Evolutionary conservation across 2,797 vertebrate genomes (phyloP).

Genomic region (Orientallactaga sibirica): DNA sequence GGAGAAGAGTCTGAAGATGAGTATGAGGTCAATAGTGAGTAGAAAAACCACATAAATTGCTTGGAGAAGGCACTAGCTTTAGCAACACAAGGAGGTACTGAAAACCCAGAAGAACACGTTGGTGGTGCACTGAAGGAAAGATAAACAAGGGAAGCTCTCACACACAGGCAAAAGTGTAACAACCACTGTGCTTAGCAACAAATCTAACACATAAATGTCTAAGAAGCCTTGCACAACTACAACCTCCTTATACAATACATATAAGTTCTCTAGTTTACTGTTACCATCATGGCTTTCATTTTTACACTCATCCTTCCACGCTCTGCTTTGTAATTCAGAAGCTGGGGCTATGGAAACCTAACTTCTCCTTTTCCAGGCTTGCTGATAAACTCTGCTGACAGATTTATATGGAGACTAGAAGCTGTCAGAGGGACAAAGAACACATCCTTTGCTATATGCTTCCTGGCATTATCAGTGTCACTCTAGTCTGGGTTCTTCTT

Average conservation of each 20-base stretch:
- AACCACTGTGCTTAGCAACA: neutral
- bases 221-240: neutral
- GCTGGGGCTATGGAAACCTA: neutral
- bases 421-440: neutral
- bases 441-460: neutral
- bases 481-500: neutral
- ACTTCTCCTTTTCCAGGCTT: conserved; percentile 15
- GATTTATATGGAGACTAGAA: neutral
- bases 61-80: neutral
- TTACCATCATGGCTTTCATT: neutral
- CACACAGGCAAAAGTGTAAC: neutral
- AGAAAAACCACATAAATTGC: neutral
- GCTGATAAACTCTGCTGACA: conserved; percentile 3
- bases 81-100: neutral
- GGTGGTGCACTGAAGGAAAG: neutral
- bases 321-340: neutral
- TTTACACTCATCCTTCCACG: neutral
- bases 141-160: neutral
- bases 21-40: neutral
- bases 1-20: neutral
- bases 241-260: neutral
- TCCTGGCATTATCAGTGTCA: neutral
- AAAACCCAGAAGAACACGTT: conserved; percentile 6
- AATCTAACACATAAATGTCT: conserved; percentile 12
- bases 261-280: neutral